Evolutionary conservation across 1,140 invertebrate genomes (phyloP).

Genomic region (Maconellicoccus hirsutus): DNA sequence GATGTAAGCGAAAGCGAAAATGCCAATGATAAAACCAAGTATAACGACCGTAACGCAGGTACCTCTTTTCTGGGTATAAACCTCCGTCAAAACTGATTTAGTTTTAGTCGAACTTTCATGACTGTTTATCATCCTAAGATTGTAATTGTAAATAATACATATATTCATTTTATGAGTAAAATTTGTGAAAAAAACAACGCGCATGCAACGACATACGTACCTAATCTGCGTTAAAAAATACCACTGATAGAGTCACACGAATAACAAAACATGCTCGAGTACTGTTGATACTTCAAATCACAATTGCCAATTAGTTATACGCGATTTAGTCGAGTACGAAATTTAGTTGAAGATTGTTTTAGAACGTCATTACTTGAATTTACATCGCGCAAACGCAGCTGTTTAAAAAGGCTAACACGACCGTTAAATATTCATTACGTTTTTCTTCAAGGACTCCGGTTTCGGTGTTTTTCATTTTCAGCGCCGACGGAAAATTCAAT

Average conservation of each 20-base stretch:
- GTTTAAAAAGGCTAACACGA: not conserved
- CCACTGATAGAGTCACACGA: not conserved
- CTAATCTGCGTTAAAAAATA: not conserved
- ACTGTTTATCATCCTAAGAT: slow-evolving; percentile 9
- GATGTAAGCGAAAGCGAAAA: slow-evolving; percentile 8
- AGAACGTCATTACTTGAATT: not conserved
- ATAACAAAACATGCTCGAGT: not conserved
- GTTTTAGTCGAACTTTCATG: slow-evolving; percentile 13
- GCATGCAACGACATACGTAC: not conserved
- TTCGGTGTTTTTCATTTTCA: no score
- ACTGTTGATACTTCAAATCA: not conserved
- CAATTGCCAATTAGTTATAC: not conserved
- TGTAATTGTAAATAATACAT: not conserved
- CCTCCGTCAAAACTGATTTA: not conserved
- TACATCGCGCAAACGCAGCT: slow-evolving; percentile 1
- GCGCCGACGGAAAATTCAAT: no score
- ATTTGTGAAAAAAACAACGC: not conserved
- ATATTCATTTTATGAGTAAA: not conserved
- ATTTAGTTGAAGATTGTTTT: not conserved
- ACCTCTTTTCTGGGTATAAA: slow-evolving; percentile 3
- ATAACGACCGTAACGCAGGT: slow-evolving; percentile 9
- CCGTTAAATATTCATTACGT: not conserved
- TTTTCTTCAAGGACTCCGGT: not conserved
- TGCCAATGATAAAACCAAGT: not conserved
- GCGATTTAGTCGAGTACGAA: not conserved